Conservation (phyloP, 2,888 invertebrate species). For the Eutolmus rufibarbis region DNA sequence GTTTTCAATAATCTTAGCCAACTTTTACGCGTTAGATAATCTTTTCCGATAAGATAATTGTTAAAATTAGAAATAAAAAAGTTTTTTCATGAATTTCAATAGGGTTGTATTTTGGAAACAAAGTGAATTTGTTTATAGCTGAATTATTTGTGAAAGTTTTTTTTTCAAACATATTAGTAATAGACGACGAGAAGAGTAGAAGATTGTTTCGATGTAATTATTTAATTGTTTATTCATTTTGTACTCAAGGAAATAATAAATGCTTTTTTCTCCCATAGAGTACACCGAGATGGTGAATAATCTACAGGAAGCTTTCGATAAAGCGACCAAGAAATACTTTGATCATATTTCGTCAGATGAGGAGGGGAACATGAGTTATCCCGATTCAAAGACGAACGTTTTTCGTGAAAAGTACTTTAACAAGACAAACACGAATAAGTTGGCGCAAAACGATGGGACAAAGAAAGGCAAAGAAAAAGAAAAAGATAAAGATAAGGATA, state of each 20-base stretch:
- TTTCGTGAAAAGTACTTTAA: conserved; percentile 63
- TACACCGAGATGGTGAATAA: conserved; percentile 89
- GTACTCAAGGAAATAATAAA: not conserved
- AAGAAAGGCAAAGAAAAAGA: conserved; percentile 41
- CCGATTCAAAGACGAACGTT: conserved; percentile 63
- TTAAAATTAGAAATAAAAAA: no score
- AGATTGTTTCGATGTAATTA: not conserved
- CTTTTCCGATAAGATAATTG: no score
- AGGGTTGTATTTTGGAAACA: not conserved
- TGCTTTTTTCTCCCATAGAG: conserved; percentile 66
- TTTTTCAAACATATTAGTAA: not conserved
- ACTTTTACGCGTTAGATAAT: not conserved
- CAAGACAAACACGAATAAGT: conserved; percentile 55
- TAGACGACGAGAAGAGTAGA: not conserved
- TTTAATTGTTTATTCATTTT: not conserved
- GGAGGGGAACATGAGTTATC: conserved; percentile 75
- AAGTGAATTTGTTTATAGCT: not conserved
- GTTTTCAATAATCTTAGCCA: no score
- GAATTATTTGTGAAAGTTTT: not conserved
- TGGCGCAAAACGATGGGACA: conserved; percentile 51
- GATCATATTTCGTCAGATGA: conserved; percentile 83
- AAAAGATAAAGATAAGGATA: conserved; percentile 40
- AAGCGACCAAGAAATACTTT: conserved; percentile 82
- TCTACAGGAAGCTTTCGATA: conserved; percentile 80
- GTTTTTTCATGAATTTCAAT: not conserved